A percentile compares a stretch with the other conserved stretches of the same genome.
phyloP scores from a whole-genome alignment of 2,888 invertebrate species.

The Campoletis raptor region DNA sequence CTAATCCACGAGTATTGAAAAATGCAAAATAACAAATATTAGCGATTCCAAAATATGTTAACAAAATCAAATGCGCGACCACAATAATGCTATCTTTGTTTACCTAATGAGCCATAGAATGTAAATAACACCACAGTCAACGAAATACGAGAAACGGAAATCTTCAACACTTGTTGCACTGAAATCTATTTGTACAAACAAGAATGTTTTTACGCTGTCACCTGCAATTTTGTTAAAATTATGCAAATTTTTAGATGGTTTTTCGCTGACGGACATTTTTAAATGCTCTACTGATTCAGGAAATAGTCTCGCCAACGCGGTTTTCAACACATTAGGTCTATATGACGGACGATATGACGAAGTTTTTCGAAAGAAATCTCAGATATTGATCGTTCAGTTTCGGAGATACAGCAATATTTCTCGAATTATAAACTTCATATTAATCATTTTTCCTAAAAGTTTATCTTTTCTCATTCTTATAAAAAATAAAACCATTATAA shows the following conservation, averaged over 20 bases:
- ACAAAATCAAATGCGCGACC: not conserved
- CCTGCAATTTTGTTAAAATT: too few species aligned
- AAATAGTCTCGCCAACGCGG: not conserved
- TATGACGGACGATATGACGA: too few species aligned
- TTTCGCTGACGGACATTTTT: not conserved
- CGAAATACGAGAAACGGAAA: not conserved
- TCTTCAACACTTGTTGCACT: not conserved
- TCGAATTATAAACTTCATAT: too few species aligned
- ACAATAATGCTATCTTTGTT: not conserved
- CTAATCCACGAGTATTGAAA: not conserved
- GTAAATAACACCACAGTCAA: not conserved
- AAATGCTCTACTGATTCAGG: not conserved
- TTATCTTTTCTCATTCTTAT: too few species aligned
- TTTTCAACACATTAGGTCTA: too few species aligned
- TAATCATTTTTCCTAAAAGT: too few species aligned
- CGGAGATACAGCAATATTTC: too few species aligned
- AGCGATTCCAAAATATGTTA: not conserved
- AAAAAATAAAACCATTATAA: too few species aligned
- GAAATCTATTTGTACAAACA: not conserved
- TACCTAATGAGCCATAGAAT: not conserved
- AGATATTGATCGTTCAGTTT: too few species aligned
- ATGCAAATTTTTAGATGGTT: too few species aligned
- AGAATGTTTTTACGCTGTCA: not conserved
- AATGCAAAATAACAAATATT: not conserved
- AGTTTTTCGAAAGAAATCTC: too few species aligned